These are phyloP conservation scores for Microcebus lehilahytsara DNA, from an alignment of 2,113 vertebrate species.

Conservation along the genomic window DNA sequence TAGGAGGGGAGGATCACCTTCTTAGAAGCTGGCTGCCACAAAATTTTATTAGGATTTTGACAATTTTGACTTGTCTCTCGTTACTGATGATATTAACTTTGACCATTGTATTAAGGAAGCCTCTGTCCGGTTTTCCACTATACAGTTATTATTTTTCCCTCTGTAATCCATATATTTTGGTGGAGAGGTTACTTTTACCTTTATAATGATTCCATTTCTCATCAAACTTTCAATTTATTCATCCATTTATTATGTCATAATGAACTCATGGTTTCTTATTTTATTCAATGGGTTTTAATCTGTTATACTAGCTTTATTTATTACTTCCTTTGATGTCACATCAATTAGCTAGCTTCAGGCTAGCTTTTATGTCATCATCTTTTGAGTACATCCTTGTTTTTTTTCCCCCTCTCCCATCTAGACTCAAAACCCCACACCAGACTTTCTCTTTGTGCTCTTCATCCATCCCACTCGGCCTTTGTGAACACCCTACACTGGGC, in stretches of 20 bases:
- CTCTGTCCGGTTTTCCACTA: not conserved
- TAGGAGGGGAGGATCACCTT: not conserved
- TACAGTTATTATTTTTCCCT: not conserved
- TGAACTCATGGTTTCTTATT: not conserved
- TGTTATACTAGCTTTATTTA: not conserved
- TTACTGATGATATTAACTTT: not conserved
- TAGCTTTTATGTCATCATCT: not conserved
- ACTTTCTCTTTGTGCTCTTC: not conserved
- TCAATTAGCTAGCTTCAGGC: not conserved
- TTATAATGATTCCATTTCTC: constrained; percentile 16
- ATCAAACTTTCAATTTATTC: constrained; percentile 25
- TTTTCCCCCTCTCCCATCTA: not conserved
- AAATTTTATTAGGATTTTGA: not conserved
- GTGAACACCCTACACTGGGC: not conserved
- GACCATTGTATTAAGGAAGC: not conserved
- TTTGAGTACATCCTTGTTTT: not conserved
- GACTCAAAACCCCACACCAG: not conserved
- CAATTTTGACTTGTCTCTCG: not conserved
- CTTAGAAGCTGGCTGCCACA: not conserved
- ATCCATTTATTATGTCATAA: not conserved
- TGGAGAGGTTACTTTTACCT: not conserved
- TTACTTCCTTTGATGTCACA: not conserved
- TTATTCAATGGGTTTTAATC: not conserved
- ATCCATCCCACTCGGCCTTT: not conserved
- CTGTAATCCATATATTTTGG: not conserved